Base-by-base conservation (phyloP, 1,140 invertebrate genomes). In the Drosophila grimshawi region DNA sequence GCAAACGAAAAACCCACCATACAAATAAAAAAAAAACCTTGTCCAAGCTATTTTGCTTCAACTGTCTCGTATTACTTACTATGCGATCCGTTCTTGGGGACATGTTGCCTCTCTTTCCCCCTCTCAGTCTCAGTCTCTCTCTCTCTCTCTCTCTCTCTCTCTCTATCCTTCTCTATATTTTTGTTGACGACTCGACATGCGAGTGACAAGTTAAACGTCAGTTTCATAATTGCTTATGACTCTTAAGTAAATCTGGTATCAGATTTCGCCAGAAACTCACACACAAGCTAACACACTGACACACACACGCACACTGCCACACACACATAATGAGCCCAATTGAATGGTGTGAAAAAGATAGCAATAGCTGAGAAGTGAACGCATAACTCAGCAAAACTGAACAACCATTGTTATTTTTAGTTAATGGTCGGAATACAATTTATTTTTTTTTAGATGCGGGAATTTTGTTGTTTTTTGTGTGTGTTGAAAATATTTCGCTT, bases 151-250 rank as follows among this genome's bases (percentile, higher is more conserved):
- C 46, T 35, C 49, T 8, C 8, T 41, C 59, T 29, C 45, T 57
- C 55, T 53, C 41, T 66, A 48, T 46, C 45, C 43, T 29, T 56
- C 10, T 33, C 6, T 43, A 4, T 33, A 46, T 33, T 7, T 51
- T n/a, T 32, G 49, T 62, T 29, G 11, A 6, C 19, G 46, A 19
- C 41, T 45, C 41, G 19, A 57, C 64, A 68, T 64, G 80, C 65
- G 57, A 77, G 74, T 86, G 81, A 85, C 81, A 85, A 81, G 81
- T 53, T 81, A 85, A 85, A 86, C 78, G 81, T 67, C 74, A 68
- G 81, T 78, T 86, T 86, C 75, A 78, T 86, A 86, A 86, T 86
- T 86, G 75, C 75, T 75, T 61, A 78, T 80, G 62, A 72, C 74
- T 81, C 59, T 81, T 75, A 68, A 75, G 46, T 78, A 81, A 86